Conservation (phyloP, 2,888 invertebrate genomes). For the Pocota personata region DNA sequence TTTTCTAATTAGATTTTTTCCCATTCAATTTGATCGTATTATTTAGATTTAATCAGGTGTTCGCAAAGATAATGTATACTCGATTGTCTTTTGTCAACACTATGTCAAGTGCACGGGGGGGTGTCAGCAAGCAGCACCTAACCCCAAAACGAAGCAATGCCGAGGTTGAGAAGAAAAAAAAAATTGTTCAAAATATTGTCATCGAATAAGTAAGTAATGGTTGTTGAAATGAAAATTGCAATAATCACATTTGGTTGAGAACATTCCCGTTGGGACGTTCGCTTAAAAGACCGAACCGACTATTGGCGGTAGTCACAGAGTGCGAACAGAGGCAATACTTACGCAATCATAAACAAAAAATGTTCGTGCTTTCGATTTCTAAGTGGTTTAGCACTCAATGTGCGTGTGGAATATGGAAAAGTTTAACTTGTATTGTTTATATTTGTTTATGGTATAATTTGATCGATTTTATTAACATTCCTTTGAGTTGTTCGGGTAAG, state of each 20-base stretch:
- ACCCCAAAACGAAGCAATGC: background rate
- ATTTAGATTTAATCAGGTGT: conserved; percentile 59
- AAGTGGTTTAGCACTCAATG: conserved; percentile 20
- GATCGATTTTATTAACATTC: conserved; percentile 32
- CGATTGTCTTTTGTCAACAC: conserved; percentile 44
- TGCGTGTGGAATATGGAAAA: conserved; percentile 22
- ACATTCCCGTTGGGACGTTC: conserved; percentile 46
- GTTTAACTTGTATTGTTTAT: conserved; percentile 18
- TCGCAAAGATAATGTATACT: conserved; percentile 13
- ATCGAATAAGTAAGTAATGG: conserved; percentile 41
- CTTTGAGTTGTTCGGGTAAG: background rate
- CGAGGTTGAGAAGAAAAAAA: background rate
- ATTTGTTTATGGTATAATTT: conserved; percentile 36
- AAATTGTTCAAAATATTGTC: conserved; percentile 25
- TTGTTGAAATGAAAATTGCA: conserved; percentile 64
- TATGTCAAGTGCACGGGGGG: conserved; percentile 8
- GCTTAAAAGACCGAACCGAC: conserved; percentile 10
- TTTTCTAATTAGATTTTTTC: background rate
- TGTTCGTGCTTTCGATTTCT: conserved; percentile 27
- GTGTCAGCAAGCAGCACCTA: background rate
- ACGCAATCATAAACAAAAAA: conserved; percentile 24
- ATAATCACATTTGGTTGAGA: conserved; percentile 51
- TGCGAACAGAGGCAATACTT: conserved; percentile 13
- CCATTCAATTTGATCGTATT: background rate
- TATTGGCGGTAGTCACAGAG: background rate